Percentiles rank a stretch among this genome's conserved stretches.
Conservation (phyloP, 2,113 vertebrate species). For the Ictidomys tridecemlineatus region DNA sequence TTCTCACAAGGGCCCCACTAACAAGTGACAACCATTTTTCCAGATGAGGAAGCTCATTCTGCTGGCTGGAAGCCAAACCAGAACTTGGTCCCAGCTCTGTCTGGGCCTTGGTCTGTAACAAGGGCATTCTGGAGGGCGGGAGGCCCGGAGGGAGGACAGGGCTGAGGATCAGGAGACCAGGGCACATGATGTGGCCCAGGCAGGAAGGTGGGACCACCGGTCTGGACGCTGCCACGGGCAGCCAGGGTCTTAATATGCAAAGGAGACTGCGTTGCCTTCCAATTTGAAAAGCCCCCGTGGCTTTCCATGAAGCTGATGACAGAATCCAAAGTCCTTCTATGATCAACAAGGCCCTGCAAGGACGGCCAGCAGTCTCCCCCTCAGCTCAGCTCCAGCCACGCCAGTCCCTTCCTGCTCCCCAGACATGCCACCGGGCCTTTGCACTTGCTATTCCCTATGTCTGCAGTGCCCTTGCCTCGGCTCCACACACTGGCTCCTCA, state of each 20-base stretch:
- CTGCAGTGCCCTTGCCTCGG: background rate
- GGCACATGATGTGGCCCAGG: background rate
- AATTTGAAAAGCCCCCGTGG: background rate
- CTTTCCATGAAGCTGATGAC: background rate
- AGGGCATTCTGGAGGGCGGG: background rate
- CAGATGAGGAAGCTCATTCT: background rate
- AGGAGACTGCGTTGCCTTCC: background rate
- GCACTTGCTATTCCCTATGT: background rate
- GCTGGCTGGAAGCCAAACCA: background rate
- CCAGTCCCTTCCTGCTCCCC: background rate
- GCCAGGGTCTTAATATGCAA: background rate
- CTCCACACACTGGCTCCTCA: background rate
- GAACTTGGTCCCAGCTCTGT: background rate
- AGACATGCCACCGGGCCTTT: background rate
- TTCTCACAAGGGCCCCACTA: background rate
- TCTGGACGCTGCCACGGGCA: background rate
- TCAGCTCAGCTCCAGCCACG: no score
- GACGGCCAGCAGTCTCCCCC: background rate
- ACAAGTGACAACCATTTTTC: background rate
- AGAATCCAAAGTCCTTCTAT: background rate
- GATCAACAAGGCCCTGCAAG: background rate
- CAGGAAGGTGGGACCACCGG: background rate
- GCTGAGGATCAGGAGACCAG: background rate
- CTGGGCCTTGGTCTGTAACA: background rate
- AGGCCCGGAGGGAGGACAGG: background rate